These are phyloP conservation scores for Pammene fasciana DNA, from an alignment of 2,888 invertebrate genomes.

Conservation along the genomic window DNA sequence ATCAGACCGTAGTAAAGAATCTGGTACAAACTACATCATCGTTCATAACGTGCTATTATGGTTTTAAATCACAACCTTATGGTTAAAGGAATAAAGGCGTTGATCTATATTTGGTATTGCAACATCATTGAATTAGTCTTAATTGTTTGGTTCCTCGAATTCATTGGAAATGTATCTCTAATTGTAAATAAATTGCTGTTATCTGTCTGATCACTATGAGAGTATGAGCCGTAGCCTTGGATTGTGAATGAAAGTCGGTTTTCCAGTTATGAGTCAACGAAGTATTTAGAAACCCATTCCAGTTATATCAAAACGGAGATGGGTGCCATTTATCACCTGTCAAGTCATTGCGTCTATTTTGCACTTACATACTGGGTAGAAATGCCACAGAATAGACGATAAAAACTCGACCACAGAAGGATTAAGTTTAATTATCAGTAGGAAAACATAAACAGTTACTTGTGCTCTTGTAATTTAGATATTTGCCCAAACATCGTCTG, in stretches of 20 bases:
- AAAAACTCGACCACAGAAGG: too few relatives aligned
- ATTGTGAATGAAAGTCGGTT: slow-evolving; percentile 12
- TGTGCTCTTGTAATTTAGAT: too few relatives aligned
- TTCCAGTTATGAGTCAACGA: background rate
- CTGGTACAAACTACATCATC: slow-evolving; percentile 27
- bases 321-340: too few relatives aligned
- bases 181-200: slow-evolving; percentile 11
- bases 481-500: too few relatives aligned
- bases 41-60: background rate
- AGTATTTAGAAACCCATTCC: background rate
- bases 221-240: background rate
- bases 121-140: slow-evolving; percentile 3
- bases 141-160: slow-evolving; percentile 16
- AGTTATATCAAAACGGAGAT: background rate
- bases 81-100: slow-evolving; percentile 9
- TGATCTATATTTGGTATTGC: slow-evolving; percentile 7
- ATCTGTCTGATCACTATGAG: slow-evolving; percentile 11
- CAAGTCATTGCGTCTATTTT: too few relatives aligned
- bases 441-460: too few relatives aligned
- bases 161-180: slow-evolving; percentile 29
- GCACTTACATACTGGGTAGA: too few relatives aligned
- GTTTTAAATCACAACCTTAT: slow-evolving; percentile 18
- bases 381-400: too few relatives aligned
- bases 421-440: too few relatives aligned
- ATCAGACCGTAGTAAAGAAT: slow-evolving; percentile 55